Conservation (phyloP, 1,140 invertebrate species). For the Trialeurodes vaporariorum region DNA sequence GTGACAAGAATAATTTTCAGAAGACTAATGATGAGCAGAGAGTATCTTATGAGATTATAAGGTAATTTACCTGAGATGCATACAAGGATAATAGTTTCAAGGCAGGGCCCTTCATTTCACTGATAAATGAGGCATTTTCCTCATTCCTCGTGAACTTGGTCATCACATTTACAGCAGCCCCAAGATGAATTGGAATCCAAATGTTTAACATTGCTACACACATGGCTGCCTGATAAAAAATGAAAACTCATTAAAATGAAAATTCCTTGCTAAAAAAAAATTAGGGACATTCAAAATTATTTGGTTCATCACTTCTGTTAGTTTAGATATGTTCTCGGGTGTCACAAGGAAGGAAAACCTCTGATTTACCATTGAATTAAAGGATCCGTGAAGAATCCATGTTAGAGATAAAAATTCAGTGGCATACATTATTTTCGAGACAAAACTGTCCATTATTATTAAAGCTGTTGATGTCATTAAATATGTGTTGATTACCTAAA, state of each 20-base stretch:
- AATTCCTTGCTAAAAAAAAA: conserved; percentile 6
- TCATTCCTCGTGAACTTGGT: conserved; percentile 37
- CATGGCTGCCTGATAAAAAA: conserved; percentile 54
- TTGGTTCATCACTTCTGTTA: neutral
- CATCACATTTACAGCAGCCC: conserved; percentile 63
- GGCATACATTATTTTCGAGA: too few species aligned
- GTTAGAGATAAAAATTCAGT: too few species aligned
- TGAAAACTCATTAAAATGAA: conserved; percentile 16
- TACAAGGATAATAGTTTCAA: conserved; percentile 52
- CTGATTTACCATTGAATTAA: too few species aligned
- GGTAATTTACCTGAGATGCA: conserved; percentile 47
- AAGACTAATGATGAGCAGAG: conserved; percentile 11
- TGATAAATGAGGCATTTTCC: conserved; percentile 36
- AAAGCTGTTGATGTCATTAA: too few species aligned
- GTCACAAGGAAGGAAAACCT: too few species aligned
- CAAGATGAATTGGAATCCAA: conserved; percentile 61
- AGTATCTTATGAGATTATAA: conserved; percentile 9
- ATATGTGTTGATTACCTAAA: too few species aligned
- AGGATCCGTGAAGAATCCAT: too few species aligned
- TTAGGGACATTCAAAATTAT: neutral
- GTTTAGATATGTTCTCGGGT: neutral
- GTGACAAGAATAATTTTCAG: conserved; percentile 11
- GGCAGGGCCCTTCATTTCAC: conserved; percentile 51
- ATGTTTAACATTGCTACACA: conserved; percentile 70
- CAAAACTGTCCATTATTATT: too few species aligned